phyloP scores from a whole-genome alignment of 1,140 invertebrate genomes.

The Dolichoris vasculosae region DNA sequence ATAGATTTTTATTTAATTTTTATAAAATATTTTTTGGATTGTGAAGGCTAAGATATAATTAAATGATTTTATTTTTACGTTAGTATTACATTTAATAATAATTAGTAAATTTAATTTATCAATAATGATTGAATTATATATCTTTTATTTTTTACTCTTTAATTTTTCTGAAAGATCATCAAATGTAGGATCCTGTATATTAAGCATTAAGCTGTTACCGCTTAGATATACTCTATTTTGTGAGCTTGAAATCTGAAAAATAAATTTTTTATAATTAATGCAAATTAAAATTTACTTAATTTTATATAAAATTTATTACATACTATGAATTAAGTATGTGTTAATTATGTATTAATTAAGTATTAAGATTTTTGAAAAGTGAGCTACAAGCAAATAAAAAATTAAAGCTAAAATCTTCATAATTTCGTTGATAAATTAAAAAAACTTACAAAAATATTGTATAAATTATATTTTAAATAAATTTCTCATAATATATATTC shows the following conservation, averaged over 20 bases:
- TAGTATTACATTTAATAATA: not conserved
- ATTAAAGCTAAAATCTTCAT: no score
- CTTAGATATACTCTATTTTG: conserved; percentile 97
- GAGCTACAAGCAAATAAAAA: no score
- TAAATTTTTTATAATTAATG: not conserved
- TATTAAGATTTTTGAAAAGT: no score
- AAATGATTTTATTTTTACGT: not conserved
- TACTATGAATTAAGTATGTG: no score
- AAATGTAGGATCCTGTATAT: conserved; percentile 95
- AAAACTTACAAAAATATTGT: no score
- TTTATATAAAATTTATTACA: not conserved
- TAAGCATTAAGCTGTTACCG: conserved; percentile 95
- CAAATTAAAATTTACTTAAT: not conserved
- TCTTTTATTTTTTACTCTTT: conserved; percentile 83
- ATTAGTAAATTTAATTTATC: not conserved
- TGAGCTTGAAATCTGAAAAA: conserved; percentile 89
- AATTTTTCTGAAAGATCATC: conserved; percentile 90
- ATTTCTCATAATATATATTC: no score
- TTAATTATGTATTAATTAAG: no score
- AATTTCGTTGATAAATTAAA: no score
- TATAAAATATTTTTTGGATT: no score
- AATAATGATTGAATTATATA: not conserved
- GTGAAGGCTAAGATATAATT: no score
- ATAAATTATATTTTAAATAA: no score
- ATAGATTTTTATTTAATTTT: no score